Evolutionary conservation across 2,888 invertebrate species (phyloP), one percentile per base, ranked within the genome.

Genomic region (Latrodectus hesperus): DNA sequence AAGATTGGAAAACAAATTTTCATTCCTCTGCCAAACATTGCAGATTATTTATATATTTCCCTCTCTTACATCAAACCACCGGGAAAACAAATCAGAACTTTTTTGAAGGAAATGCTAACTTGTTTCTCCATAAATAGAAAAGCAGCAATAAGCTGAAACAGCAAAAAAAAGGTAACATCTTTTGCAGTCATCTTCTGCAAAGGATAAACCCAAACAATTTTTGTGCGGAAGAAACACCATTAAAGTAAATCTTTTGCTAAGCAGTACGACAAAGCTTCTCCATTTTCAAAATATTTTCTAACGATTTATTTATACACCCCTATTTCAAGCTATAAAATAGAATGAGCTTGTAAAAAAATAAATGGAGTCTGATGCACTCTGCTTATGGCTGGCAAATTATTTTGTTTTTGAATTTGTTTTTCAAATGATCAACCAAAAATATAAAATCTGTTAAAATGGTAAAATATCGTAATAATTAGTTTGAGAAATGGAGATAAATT

Each of bases 281-380:
- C 80, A 86, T 86, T 86, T 86, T 86, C 64, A 65, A 80, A 80
- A 86, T 80, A 60, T 65, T 75, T 64, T 53, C 76, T 86, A 86
- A 86, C 75, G 80, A 86, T 86, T 86, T 86, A 86, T 86, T 86
- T 86, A 86, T 86, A 86, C 75, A 76, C 80, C 75, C 83, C 22
- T 11, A 38, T 26, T 38, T 75, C 65, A 80, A 49, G 74, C 74
- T 38, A 67, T 81, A 81, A 81, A 81, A 67, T 67, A 38, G 64
- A 14, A 52, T 65, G 49, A 26, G 11, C 51, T 70, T 70, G n/a
- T 68, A 68, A 68, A 68, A 68, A 10, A 70, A 38, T 70, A 38
- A 38, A 38, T 38, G 38, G 38, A 38, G 38, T 6, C 38, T 38
- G 38, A 38, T 38, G 38, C 38, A 38, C 38, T 38, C 5, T 6